Evolutionary conservation across 2,113 vertebrate genomes (phyloP), one percentile per base, ranked within the genome.

Genomic region (Pedionomus torquatus): DNA sequence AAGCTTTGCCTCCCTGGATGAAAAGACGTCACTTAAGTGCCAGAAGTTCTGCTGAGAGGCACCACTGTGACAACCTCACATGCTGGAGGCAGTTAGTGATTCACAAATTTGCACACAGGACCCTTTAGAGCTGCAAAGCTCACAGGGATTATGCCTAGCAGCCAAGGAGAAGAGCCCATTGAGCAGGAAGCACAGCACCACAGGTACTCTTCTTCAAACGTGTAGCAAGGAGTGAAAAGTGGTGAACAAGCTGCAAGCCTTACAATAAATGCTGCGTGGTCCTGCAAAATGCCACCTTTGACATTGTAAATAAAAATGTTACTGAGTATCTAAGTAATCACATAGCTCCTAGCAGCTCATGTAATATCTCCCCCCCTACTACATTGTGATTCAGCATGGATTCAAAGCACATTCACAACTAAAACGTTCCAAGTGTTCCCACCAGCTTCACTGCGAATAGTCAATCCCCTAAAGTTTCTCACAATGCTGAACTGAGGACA

Each of bases 1-100:
- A 78, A 95, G 86, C 86, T 95, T 88, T 89, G 75, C 54, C 64
- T 94, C 83, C 69, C 43, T 57, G 74, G 61, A 94, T 94, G 87
- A 92, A 93, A 95, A 90, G 81, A 84, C 0, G 1, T 84, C 95
- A 91, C 72, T 78, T 58, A 54, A 89, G 72, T 84, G 72, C 91
- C 91, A 75, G 70, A 90, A 90, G 87, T 95, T 89, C 72, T 89
- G 83, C 51, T 6, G 10, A 71, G 77, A 94, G 79, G 48, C 81
- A 96, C 35, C 89, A 87, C 89, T 28, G 77, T 26, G 65, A 91
- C 31, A 89, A 65, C 65, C 82, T 33, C 0, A 1, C 77, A 63
- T 41, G 7, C 43, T 39, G 60, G 37, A 92, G 46, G 87, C 72
- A 92, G 19, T 49, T 9, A 54, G 44, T 19, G 72, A 84, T 75